Conservation (phyloP, 1,140 invertebrate genomes). For the Metopolophium dirhodum region DNA sequence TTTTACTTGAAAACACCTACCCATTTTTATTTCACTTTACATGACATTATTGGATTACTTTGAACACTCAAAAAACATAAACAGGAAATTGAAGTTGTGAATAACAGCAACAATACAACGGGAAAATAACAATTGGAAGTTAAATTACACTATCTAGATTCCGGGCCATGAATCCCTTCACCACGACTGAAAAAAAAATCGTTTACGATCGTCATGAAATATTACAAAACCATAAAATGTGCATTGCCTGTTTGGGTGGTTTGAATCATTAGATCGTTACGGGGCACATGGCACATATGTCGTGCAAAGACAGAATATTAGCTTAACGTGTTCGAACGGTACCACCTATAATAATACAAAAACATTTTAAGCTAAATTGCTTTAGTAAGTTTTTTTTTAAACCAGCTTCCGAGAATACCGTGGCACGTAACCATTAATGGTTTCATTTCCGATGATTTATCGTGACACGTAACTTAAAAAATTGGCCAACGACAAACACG, state of each 20-base stretch:
- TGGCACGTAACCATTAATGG: neutral
- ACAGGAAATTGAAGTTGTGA: slow-evolving; percentile 44
- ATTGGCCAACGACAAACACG: neutral
- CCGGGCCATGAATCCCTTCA: neutral
- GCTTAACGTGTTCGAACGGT: neutral
- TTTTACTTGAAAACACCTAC: slow-evolving; percentile 49
- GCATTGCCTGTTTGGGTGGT: neutral
- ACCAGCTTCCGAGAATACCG: neutral
- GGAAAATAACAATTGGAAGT: slow-evolving; percentile 44
- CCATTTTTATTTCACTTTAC: slow-evolving; percentile 55
- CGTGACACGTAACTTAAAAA: neutral
- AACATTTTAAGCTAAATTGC: neutral
- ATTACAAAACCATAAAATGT: neutral
- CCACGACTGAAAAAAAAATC: neutral
- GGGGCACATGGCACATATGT: neutral
- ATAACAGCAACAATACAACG: neutral
- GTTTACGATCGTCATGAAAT: slow-evolving; percentile 26
- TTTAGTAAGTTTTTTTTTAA: neutral
- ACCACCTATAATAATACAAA: neutral
- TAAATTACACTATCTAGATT: slow-evolving; percentile 16
- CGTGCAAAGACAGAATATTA: neutral
- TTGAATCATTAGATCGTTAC: neutral
- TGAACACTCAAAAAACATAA: slow-evolving; percentile 52
- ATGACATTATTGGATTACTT: slow-evolving; percentile 54
- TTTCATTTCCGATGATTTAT: neutral